Evolutionary conservation across 2,888 invertebrate genomes (phyloP).

Genomic region (Dryomyza anilis): DNA sequence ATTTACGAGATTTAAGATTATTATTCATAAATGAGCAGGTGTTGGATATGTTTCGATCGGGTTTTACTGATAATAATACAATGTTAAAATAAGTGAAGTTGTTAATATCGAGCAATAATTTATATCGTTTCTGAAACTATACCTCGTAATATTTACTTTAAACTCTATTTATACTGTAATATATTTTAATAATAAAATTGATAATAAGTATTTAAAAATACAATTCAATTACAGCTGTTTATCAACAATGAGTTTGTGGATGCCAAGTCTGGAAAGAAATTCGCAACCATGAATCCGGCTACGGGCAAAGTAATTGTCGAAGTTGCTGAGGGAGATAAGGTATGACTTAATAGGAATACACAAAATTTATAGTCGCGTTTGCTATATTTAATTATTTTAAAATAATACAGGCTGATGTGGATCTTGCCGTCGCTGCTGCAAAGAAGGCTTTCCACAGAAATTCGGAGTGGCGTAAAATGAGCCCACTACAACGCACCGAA

Average conservation of each 20-base stretch:
- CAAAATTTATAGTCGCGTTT: not conserved
- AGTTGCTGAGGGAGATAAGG: conserved; percentile 85
- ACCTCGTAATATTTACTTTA: too few relatives aligned
- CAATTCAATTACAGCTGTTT: conserved; percentile 66
- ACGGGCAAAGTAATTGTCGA: conserved; percentile 76
- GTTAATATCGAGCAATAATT: too few relatives aligned
- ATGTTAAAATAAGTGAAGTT: too few relatives aligned
- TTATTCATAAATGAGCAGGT: too few relatives aligned
- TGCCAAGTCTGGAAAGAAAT: conserved; percentile 83
- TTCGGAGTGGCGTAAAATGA: conserved; percentile 79
- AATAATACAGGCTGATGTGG: conserved; percentile 74
- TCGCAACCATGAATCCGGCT: conserved; percentile 82
- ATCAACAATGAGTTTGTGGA: conserved; percentile 84
- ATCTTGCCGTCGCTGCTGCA: conserved; percentile 80
- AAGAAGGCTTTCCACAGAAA: conserved; percentile 75
- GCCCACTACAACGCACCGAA: conserved; percentile 78
- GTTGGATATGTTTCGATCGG: too few relatives aligned
- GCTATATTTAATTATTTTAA: not conserved
- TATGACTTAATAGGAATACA: conserved; percentile 59
- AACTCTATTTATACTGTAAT: too few relatives aligned
- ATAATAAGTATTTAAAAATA: not conserved
- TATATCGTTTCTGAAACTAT: too few relatives aligned
- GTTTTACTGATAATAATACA: too few relatives aligned
- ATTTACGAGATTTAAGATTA: too few relatives aligned
- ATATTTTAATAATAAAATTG: not conserved